Conservation (phyloP, 2,113 vertebrate species). For the Cololabis saira region DNA sequence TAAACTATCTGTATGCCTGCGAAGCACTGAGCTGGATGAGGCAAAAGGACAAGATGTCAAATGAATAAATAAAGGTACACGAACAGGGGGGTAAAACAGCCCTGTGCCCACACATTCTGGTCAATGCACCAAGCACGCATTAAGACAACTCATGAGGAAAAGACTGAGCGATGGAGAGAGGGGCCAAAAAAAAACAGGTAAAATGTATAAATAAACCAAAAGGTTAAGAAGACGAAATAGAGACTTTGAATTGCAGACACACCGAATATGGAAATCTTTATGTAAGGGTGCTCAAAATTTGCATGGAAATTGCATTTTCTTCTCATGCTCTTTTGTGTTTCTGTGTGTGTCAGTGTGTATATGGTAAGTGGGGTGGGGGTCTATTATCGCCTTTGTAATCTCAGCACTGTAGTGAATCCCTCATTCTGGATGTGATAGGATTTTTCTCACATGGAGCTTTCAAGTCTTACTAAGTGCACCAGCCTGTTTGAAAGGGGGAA, state of each 20-base stretch:
- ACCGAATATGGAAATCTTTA: constrained; percentile 69
- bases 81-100: constrained; percentile 47
- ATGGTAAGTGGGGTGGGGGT: constrained; percentile 41
- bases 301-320: constrained; percentile 80
- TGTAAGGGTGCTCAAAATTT: constrained; percentile 70
- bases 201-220: constrained; percentile 75
- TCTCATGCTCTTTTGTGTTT: constrained; percentile 50
- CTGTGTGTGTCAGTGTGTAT: constrained; percentile 43
- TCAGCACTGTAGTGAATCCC: constrained; percentile 44
- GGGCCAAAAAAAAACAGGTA: constrained; percentile 21
- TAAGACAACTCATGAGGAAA: constrained; percentile 47
- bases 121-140: constrained; percentile 64
- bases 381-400: constrained; percentile 76
- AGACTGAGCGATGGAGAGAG: constrained; percentile 22
- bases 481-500: constrained; percentile 13
- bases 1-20: constrained; percentile 80
- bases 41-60: constrained; percentile 75
- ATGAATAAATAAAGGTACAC: constrained; percentile 73
- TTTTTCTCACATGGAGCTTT: constrained; percentile 18
- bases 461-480: constrained; percentile 28
- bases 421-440: constrained; percentile 37
- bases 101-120: constrained; percentile 50
- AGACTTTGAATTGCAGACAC: constrained; percentile 54
- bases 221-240: constrained; percentile 66
- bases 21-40: constrained; percentile 73